Conservation (phyloP, 2,888 invertebrate genomes). For the Amphipoea lucens region DNA sequence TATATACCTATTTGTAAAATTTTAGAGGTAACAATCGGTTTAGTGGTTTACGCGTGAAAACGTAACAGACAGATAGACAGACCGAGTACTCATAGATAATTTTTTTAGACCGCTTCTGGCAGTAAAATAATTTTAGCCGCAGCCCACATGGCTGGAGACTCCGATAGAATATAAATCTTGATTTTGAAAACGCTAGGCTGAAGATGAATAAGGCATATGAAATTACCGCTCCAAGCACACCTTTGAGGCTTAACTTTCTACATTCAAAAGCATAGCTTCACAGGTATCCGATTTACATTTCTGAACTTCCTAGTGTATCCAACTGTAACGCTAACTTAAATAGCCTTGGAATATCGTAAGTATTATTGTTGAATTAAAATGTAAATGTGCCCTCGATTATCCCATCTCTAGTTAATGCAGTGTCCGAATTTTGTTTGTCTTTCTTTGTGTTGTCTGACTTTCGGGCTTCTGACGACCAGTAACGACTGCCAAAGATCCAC, state of each 20-base stretch:
- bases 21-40: not conserved
- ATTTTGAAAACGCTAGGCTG: not conserved
- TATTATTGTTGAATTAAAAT: slow-evolving; percentile 36
- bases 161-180: not conserved
- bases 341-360: slow-evolving; percentile 13
- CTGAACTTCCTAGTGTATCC: slow-evolving; percentile 18
- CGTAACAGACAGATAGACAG: not conserved
- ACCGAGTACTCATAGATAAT: not conserved
- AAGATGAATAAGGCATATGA: slow-evolving; percentile 41
- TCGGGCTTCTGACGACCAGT: too few species aligned
- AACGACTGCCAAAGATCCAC: too few species aligned
- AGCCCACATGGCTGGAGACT: not conserved
- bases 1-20: not conserved
- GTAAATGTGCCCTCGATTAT: slow-evolving; percentile 17
- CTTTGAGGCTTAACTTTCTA: slow-evolving; percentile 43
- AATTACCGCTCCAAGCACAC: slow-evolving; percentile 23
- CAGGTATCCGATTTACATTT: slow-evolving; percentile 42
- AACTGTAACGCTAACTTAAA: slow-evolving; percentile 7
- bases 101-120: too few species aligned
- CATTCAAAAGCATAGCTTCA: slow-evolving; percentile 36
- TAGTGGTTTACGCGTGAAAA: not conserved
- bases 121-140: not conserved
- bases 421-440: not conserved
- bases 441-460: too few species aligned
- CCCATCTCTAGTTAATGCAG: not conserved